Percentiles rank a stretch among this genome's conserved stretches.
Conservation (phyloP, 2,797 vertebrate species). For the Threskiornis aethiopicus region DNA sequence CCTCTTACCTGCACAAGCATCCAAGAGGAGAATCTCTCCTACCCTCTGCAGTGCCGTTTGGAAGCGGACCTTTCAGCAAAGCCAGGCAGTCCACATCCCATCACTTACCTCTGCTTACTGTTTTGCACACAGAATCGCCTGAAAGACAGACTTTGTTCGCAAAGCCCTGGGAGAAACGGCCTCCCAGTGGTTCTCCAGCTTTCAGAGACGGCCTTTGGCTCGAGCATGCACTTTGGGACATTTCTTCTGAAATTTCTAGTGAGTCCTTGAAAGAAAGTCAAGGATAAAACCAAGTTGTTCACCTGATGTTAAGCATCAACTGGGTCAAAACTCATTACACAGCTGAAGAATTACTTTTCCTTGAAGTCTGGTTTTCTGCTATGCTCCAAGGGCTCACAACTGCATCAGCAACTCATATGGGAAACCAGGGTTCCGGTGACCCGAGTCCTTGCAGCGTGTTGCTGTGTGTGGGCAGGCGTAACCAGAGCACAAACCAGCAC, state of each 20-base stretch:
- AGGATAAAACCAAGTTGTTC: not conserved
- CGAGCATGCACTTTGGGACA: fast-evolving
- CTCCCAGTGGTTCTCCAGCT: not conserved
- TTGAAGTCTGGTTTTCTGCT: not conserved
- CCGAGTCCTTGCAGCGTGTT: not conserved
- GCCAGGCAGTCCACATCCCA: not conserved
- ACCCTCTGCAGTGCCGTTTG: not conserved
- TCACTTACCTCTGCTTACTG: not conserved
- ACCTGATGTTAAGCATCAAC: not conserved
- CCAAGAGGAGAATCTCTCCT: not conserved
- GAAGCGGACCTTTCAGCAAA: not conserved
- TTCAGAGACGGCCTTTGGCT: not conserved
- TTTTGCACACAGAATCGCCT: not conserved
- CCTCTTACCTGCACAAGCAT: too few relatives aligned
- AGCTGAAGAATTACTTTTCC: not conserved
- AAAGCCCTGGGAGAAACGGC: not conserved
- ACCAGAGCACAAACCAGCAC: not conserved
- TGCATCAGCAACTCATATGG: not conserved
- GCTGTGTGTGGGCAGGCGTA: not conserved
- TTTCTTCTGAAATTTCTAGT: not conserved
- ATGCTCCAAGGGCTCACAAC: not conserved
- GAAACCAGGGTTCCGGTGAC: not conserved
- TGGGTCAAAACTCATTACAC: not conserved
- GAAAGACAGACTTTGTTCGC: not conserved
- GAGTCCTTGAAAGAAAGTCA: not conserved